phyloP scores from a whole-genome alignment of 2,113 vertebrate species.

The Notechis scutatus region DNA sequence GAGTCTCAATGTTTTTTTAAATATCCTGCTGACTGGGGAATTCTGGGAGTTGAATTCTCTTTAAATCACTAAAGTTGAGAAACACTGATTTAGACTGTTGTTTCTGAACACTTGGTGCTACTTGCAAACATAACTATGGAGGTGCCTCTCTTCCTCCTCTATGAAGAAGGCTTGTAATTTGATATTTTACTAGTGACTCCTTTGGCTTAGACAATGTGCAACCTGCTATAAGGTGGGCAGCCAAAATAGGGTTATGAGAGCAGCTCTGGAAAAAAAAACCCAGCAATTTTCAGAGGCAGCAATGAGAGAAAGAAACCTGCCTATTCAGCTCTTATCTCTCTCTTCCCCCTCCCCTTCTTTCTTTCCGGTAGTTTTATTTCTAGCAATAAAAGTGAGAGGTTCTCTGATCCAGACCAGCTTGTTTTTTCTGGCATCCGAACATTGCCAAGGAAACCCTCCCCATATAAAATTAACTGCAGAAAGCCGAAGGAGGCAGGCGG shows the following conservation, averaged over 20 bases:
- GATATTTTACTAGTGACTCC: neutral
- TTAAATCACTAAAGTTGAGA: neutral
- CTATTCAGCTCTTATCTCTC: neutral
- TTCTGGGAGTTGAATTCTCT: neutral
- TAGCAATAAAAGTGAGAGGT: neutral
- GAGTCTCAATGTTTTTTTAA: neutral
- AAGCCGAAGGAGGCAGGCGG: neutral
- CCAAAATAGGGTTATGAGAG: neutral
- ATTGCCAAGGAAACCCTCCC: neutral
- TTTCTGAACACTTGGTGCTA: neutral
- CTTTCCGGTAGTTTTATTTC: constrained; percentile 3
- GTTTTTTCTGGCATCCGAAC: neutral
- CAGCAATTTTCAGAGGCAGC: neutral
- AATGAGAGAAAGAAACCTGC: neutral
- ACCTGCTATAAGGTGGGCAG: neutral
- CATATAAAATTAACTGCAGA: neutral
- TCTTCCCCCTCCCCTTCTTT: neutral
- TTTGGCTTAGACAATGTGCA: neutral
- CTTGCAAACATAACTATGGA: neutral
- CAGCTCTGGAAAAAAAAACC: neutral
- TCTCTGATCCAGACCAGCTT: neutral
- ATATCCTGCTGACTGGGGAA: neutral
- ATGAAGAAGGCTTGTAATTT: neutral
- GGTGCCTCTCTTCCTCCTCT: too few species aligned
- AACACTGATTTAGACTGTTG: neutral